Percentiles rank a stretch among this genome's conserved stretches.
Conservation (phyloP, 2,113 vertebrate species). For the Galbula dea region DNA sequence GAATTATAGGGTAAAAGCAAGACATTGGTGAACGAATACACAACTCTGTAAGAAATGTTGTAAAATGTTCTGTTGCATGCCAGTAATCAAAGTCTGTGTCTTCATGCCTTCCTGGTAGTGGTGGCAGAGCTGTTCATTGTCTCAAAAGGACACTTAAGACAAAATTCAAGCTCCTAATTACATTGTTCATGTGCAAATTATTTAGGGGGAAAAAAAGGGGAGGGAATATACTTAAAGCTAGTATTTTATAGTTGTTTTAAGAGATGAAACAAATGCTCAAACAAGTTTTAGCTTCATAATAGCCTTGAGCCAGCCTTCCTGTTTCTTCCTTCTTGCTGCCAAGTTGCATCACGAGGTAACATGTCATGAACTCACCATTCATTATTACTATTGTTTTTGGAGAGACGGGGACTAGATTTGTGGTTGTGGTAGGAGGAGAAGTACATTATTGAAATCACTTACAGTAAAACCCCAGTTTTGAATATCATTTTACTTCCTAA, state of each 20-base stretch:
- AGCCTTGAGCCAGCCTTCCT: neutral
- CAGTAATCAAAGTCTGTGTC: neutral
- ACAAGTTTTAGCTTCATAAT: neutral
- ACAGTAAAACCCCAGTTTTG: conserved; percentile 43
- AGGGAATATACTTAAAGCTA: neutral
- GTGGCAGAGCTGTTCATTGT: neutral
- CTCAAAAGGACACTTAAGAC: neutral
- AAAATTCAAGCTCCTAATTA: neutral
- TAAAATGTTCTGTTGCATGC: neutral
- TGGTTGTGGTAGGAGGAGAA: conserved; percentile 43
- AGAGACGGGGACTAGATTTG: neutral
- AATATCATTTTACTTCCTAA: conserved; percentile 40
- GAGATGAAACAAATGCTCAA: neutral
- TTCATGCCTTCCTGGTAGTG: neutral
- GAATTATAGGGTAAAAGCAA: neutral
- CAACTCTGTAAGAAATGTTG: neutral
- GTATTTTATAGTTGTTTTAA: neutral
- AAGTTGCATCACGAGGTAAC: conserved; percentile 8
- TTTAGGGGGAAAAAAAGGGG: neutral
- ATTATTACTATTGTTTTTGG: conserved; percentile 32
- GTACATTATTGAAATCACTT: conserved; percentile 41
- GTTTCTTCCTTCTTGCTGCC: conserved; percentile 18
- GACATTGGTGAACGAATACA: neutral
- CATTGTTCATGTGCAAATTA: neutral
- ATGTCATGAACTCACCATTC: conserved; percentile 10